Evolutionary conservation across 1,140 invertebrate genomes (phyloP).

Genomic region (Lepidurus arcticus): DNA sequence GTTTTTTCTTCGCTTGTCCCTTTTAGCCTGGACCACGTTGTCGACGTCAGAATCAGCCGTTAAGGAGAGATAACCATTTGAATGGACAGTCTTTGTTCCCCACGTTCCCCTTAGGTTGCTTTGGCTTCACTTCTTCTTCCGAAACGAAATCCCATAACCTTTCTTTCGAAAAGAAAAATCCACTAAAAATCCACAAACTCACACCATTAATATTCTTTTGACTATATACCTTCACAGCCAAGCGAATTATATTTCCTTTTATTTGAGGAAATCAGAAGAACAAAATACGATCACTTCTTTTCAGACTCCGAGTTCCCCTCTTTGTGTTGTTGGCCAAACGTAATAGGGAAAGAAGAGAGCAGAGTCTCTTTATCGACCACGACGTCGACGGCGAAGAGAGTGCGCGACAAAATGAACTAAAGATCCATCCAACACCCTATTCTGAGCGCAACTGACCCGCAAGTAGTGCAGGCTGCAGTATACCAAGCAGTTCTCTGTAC

Average conservation of each 20-base stretch:
- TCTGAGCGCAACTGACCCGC: background rate
- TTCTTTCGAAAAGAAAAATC: no score
- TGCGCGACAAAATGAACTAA: no score
- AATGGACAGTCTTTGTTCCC: slow-evolving; percentile 8
- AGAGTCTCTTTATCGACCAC: slow-evolving; percentile 9
- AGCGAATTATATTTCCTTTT: background rate
- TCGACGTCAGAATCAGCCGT: background rate
- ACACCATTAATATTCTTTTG: no score
- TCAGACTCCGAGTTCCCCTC: background rate
- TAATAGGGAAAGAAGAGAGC: background rate
- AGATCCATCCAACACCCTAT: no score
- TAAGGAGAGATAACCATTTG: background rate
- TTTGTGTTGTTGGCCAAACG: background rate
- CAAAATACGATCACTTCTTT: background rate
- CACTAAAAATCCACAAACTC: no score
- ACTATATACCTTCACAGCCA: background rate
- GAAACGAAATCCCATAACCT: background rate
- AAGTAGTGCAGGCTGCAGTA: background rate
- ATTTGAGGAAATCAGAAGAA: background rate
- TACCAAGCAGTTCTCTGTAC: background rate
- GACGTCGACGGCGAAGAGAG: background rate
- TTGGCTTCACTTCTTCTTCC: background rate
- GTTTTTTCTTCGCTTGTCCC: slow-evolving; percentile 17
- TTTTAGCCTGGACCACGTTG: background rate
- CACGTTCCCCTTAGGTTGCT: background rate